Evolutionary conservation across 1,140 invertebrate genomes (phyloP).

Genomic region (Lordiphosa mommai): DNA sequence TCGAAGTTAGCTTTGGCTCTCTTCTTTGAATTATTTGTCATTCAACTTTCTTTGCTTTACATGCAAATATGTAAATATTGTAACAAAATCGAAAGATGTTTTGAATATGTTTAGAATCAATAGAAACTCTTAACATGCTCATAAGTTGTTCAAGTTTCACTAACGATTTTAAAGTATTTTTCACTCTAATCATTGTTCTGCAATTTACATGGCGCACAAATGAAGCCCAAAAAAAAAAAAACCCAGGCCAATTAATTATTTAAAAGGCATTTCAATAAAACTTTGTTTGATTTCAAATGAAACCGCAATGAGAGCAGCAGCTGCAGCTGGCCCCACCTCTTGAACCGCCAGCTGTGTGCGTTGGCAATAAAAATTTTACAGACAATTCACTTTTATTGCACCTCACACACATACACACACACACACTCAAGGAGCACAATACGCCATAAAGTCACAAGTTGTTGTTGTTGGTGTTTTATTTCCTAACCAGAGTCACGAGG

Average conservation of each 20-base stretch:
- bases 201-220: no score
- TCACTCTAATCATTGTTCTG: no score
- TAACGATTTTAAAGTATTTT: no score
- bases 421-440: neutral
- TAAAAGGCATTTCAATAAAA: slow-evolving; percentile 38
- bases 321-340: slow-evolving; percentile 4
- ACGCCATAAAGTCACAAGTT: slow-evolving; percentile 16
- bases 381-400: slow-evolving; percentile 64
- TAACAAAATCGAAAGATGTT: no score
- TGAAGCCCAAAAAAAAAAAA: no score
- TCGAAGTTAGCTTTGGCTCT: no score
- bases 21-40: no score
- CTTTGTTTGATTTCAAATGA: slow-evolving; percentile 41
- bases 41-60: no score
- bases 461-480: neutral
- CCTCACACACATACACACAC: slow-evolving; percentile 9
- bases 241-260: slow-evolving; percentile 28
- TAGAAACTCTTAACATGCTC: no score
- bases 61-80: no score
- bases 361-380: slow-evolving; percentile 50
- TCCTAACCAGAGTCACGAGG: slow-evolving; percentile 12
- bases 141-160: no score
- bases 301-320: slow-evolving; percentile 35
- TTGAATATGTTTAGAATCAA: no score
- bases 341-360: slow-evolving; percentile 14